phyloP scores from a whole-genome alignment of 2,113 vertebrate species.

The Saccopteryx leptura region DNA sequence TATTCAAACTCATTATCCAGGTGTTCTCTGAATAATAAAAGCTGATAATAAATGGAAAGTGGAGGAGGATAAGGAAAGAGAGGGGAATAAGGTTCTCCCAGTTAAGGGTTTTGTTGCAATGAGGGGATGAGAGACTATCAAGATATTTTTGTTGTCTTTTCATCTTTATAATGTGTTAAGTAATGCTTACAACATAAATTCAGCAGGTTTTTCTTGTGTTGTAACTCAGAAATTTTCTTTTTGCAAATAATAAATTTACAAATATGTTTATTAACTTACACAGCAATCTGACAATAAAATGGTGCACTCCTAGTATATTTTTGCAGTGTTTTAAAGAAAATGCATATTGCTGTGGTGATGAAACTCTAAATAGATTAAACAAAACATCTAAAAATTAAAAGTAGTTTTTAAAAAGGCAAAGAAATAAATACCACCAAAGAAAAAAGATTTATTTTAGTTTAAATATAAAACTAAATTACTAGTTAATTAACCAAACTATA shows the following conservation, averaged over 20 bases:
- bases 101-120: slow-evolving; percentile 78
- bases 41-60: slow-evolving; percentile 77
- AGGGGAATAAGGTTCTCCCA: slow-evolving; percentile 63
- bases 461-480: slow-evolving; percentile 88
- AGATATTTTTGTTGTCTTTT: slow-evolving; percentile 75
- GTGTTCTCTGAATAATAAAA: slow-evolving; percentile 72
- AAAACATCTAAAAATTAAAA: slow-evolving; percentile 80
- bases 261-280: slow-evolving; percentile 88
- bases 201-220: slow-evolving; percentile 81
- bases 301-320: slow-evolving; percentile 87
- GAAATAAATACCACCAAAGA: slow-evolving; percentile 95
- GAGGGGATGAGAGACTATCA: slow-evolving; percentile 79
- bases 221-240: slow-evolving; percentile 82
- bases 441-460: slow-evolving; percentile 88
- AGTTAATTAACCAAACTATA: slow-evolving; percentile 89
- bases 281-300: slow-evolving; percentile 91
- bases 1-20: slow-evolving; percentile 74
- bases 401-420: slow-evolving; percentile 81
- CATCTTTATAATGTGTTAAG: slow-evolving; percentile 82
- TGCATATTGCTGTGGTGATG: slow-evolving; percentile 85
- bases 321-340: slow-evolving; percentile 84
- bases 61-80: slow-evolving; percentile 60
- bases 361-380: slow-evolving; percentile 85
- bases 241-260: slow-evolving; percentile 91
- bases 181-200: slow-evolving; percentile 80